Percentiles rank a stretch among this genome's conserved stretches.
These are phyloP conservation scores for Netelia melanura DNA, from an alignment of 2,888 invertebrate species.

Conservation along the genomic window DNA sequence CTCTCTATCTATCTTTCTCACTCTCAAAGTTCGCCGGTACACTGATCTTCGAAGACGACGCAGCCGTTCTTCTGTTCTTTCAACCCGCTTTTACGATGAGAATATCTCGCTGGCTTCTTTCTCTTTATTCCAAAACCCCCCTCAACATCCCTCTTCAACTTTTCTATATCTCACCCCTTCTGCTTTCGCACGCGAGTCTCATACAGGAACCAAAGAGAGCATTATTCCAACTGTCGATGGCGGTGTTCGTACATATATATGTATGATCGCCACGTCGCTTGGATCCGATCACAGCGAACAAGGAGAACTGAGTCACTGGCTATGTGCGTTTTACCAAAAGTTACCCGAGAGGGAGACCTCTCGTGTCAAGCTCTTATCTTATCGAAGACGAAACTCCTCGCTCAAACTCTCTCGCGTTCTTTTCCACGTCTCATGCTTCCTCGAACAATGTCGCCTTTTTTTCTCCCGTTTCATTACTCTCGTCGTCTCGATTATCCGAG, in stretches of 20 bases:
- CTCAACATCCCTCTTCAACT: slow-evolving; percentile 4
- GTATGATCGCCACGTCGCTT: neutral
- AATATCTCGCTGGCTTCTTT: slow-evolving; percentile 16
- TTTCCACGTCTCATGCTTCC: slow-evolving; percentile 36
- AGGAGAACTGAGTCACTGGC: slow-evolving; percentile 1
- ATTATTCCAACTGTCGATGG: neutral
- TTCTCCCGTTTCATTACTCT: slow-evolving; percentile 3
- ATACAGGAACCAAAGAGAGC: neutral
- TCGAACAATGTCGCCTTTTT: slow-evolving; percentile 22
- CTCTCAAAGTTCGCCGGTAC: slow-evolving; percentile 68
- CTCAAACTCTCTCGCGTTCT: slow-evolving; percentile 40
- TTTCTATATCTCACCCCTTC: slow-evolving; percentile 42
- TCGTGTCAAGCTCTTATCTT: slow-evolving; percentile 63
- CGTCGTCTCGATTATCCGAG: neutral
- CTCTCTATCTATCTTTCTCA: neutral
- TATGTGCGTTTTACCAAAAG: slow-evolving; percentile 38
- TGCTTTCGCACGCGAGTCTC: neutral
- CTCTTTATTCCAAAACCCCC: slow-evolving; percentile 17
- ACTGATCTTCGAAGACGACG: slow-evolving; percentile 59
- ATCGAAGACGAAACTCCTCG: slow-evolving; percentile 51
- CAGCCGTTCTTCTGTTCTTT: slow-evolving; percentile 29
- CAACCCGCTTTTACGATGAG: slow-evolving; percentile 53
- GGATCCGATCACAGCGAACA: neutral
- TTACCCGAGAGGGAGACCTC: slow-evolving; percentile 41
- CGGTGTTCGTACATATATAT: neutral